A percentile compares a stretch with the other conserved stretches of the same genome.
Conservation (phyloP, 1,140 invertebrate species). For the Prorops nasuta region DNA sequence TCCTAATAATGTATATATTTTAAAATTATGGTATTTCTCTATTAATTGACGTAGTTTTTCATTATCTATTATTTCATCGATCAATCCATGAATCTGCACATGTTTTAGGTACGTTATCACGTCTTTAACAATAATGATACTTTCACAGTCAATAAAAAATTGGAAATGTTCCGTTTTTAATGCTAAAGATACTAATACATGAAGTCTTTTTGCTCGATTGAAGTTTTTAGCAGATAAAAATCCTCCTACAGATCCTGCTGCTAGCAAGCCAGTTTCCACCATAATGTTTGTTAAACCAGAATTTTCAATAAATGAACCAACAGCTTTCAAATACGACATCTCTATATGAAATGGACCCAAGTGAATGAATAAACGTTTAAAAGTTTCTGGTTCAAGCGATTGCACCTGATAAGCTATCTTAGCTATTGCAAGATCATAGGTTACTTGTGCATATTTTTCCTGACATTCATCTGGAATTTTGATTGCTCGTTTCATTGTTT, state of each 20-base stretch:
- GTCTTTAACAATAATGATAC: neutral
- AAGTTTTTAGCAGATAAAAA: constrained; percentile 51
- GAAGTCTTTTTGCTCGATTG: constrained; percentile 53
- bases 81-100: neutral
- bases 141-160: neutral
- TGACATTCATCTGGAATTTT: constrained; percentile 27
- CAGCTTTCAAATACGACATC: constrained; percentile 53
- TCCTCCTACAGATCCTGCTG: constrained; percentile 44
- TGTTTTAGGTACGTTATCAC: neutral
- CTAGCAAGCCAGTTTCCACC: constrained; percentile 46
- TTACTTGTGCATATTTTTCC: constrained; percentile 36
- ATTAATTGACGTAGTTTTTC: constrained; percentile 11
- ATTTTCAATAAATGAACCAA: constrained; percentile 50
- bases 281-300: constrained; percentile 48
- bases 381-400: constrained; percentile 27
- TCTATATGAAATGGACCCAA: constrained; percentile 53
- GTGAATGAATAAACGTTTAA: constrained; percentile 51
- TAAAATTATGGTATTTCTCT: constrained; percentile 18
- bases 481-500: constrained; percentile 33
- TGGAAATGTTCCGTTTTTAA: constrained; percentile 4
- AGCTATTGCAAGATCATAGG: constrained; percentile 44
- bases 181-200: constrained; percentile 25
- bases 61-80: constrained; percentile 20
- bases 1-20: constrained; percentile 7
- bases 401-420: constrained; percentile 44